Evolutionary conservation across 1,140 invertebrate genomes (phyloP).

Genomic region (Drosophila kikkawai): DNA sequence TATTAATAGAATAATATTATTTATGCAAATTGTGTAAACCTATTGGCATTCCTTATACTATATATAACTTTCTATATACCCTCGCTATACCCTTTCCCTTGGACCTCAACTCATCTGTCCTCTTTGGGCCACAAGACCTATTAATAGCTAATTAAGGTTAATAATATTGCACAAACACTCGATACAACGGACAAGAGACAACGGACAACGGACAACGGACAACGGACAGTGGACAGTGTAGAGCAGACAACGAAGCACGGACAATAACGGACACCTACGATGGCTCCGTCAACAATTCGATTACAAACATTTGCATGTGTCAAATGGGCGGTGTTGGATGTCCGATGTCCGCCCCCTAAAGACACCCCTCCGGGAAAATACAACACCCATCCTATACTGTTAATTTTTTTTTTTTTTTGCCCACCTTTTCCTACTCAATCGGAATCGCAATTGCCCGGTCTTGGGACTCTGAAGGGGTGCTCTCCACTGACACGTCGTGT

Average conservation of each 20-base stretch:
- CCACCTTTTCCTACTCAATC: constrained; percentile 21
- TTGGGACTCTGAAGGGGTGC: constrained; percentile 31
- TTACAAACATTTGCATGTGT: constrained; percentile 59
- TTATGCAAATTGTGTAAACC: background rate
- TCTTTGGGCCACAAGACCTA: constrained; percentile 30
- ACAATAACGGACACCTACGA: constrained; percentile 35
- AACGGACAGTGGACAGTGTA: constrained; percentile 5
- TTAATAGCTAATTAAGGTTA: constrained; percentile 77
- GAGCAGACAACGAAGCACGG: constrained; percentile 13
- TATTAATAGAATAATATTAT: background rate
- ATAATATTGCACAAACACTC: constrained; percentile 61
- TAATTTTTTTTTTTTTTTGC: background rate
- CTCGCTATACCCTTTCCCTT: background rate
- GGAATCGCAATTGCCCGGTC: constrained; percentile 49
- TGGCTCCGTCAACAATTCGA: constrained; percentile 49
- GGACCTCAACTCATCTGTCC: background rate
- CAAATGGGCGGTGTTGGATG: constrained; percentile 23
- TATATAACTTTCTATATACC: constrained; percentile 2
- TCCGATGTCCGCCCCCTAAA: background rate
- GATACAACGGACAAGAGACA: constrained; percentile 9
- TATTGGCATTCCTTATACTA: background rate
- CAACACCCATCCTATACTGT: no score
- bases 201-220: constrained; percentile 1
- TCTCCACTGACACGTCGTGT: constrained; percentile 55
- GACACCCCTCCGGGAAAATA: background rate